Base-by-base conservation (phyloP, 2,888 invertebrate genomes). In the Diadegma fenestrale region DNA sequence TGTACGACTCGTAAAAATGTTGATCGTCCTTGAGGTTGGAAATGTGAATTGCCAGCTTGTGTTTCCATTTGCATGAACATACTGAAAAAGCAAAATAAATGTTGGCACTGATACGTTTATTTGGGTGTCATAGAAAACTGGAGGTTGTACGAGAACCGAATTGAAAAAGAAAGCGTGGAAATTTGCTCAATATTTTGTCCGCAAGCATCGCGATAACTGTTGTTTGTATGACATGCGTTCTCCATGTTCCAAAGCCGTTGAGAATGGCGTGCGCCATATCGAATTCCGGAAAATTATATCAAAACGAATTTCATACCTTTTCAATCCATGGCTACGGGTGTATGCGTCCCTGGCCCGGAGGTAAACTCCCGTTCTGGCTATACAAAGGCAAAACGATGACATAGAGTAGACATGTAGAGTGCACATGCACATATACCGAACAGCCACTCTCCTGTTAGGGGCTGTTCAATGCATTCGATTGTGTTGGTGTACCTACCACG, bases 271-370 rank as follows among this genome's bases (percentile, higher is more conserved):
- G 58, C 58, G 79, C 72, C 79, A 71, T 72, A 80, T 80, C 71
- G 79, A 71, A 80, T 80, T 80, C 79, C 71, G 71, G 26, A 63
- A 72, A 80, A 80, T 80, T 80, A 80, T 58, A 80, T 80, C 48
- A 72, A 69, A 80, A 71, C 71, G 69, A 63, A 80, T 63, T 63
- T 71, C 48, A 80, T 63, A 45, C 63, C 19, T 51, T 51, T 51
- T n/a, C 48, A n/a, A 51, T 51, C 6, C 7, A 51, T 51, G 48
- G 48, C n/a, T 51, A n/a, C 8, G 48, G 6, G 48, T 51, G 7
- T n/a, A 19, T 19, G 48, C 63, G 37, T 69, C 26, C 48, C 45
- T 80, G 79, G 71, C 63, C 79, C 63, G 51, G 71, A 64, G 79
- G 79, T 80, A 48, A 72, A 80, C 63, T 80, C 69, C n/a, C 45